Conservation (phyloP, 2,113 vertebrate species). For the Acrocephalus arundinaceus region DNA sequence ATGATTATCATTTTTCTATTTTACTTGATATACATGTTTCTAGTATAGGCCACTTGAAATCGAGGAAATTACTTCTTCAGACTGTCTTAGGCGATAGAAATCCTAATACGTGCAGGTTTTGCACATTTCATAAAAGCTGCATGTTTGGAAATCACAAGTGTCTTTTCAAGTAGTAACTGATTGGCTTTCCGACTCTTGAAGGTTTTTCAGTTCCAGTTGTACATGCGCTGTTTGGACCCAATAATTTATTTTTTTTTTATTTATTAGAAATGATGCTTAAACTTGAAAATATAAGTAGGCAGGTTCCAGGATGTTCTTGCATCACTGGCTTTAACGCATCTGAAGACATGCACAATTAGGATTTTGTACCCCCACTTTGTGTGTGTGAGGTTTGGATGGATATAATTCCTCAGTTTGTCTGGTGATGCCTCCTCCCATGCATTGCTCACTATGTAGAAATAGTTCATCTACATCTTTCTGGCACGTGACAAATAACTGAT, state of each 20-base stretch:
- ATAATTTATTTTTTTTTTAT: not conserved
- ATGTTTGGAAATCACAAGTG: not conserved
- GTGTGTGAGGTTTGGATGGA: not conserved
- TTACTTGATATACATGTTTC: not conserved
- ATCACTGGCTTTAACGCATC: not conserved
- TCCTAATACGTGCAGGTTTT: not conserved
- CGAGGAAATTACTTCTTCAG: not conserved
- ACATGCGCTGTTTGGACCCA: not conserved
- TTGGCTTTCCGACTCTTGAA: not conserved
- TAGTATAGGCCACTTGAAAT: not conserved
- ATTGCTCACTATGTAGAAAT: not conserved
- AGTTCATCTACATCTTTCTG: not conserved
- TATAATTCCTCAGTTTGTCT: not conserved
- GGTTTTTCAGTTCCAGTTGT: not conserved
- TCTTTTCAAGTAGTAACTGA: not conserved
- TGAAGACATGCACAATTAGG: not conserved
- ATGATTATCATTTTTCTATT: not conserved
- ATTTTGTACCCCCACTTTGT: not conserved
- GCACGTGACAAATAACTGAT: not conserved
- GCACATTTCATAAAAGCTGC: not conserved
- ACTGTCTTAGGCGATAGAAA: not conserved
- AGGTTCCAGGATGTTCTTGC: not conserved
- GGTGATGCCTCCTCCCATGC: not conserved
- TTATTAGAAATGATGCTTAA: not conserved
- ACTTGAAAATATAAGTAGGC: not conserved